A percentile compares a stretch with the other conserved stretches of the same genome.
These are phyloP conservation scores for Seriola dumerili DNA, from an alignment of 2,113 vertebrate genomes.

Conservation along the genomic window DNA sequence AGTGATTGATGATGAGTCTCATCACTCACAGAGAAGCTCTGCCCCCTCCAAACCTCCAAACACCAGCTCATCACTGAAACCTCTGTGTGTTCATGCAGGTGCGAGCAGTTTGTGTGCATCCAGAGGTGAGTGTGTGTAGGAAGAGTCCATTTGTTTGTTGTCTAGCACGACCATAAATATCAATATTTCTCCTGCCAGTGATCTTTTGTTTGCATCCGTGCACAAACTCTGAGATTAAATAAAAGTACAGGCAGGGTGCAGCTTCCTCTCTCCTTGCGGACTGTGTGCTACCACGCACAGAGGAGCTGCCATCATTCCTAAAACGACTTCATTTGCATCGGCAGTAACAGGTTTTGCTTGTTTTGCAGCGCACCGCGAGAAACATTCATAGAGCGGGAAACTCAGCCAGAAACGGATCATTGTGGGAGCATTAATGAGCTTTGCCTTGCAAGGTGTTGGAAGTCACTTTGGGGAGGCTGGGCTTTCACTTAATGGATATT, in stretches of 20 bases:
- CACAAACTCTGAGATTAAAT: not conserved
- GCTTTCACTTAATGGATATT: constrained; percentile 47
- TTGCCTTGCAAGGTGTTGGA: constrained; percentile 24
- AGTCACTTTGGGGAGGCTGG: constrained; percentile 43
- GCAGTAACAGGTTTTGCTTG: constrained; percentile 12
- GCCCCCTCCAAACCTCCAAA: not conserved
- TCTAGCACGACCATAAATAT: not conserved
- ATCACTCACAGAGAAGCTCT: constrained; percentile 17
- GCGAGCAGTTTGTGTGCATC: not conserved
- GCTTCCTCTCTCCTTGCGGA: not conserved
- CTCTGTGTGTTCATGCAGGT: not conserved
- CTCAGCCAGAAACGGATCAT: constrained; percentile 3
- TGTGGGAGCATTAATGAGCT: constrained; percentile 31
- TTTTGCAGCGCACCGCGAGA: not conserved
- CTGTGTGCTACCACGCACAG: not conserved
- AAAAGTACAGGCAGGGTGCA: not conserved
- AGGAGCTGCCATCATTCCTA: not conserved
- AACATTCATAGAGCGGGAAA: not conserved
- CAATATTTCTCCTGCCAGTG: not conserved
- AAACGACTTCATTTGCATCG: not conserved
- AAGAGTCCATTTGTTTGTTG: not conserved
- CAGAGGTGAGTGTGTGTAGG: not conserved
- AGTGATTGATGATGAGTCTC: constrained; percentile 44
- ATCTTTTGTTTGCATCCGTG: not conserved
- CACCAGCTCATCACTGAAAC: not conserved